Conservation (phyloP, 2,113 vertebrate genomes). For the Takifugu bimaculatus region DNA sequence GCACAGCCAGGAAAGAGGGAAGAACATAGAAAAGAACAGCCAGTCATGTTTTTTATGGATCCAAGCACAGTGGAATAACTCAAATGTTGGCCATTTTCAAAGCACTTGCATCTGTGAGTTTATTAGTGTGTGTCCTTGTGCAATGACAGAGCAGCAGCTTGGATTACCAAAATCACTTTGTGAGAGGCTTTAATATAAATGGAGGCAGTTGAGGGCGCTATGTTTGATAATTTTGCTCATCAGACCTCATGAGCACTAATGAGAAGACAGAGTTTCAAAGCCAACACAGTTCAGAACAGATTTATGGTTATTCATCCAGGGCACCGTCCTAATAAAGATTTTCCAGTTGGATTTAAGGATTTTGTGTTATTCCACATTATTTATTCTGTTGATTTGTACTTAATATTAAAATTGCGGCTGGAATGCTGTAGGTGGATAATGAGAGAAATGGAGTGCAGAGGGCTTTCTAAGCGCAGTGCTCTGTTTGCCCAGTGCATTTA, state of each 20-base stretch:
- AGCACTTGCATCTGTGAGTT: conserved; percentile 64
- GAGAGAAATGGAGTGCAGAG: conserved; percentile 65
- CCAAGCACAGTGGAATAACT: conserved; percentile 79
- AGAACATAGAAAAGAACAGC: conserved; percentile 65
- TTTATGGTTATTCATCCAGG: conserved; percentile 10
- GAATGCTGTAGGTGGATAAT: conserved; percentile 32
- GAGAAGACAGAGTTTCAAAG: conserved; percentile 1
- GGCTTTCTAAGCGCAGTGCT: conserved; percentile 58
- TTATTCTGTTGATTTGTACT: conserved; percentile 38
- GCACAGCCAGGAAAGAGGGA: conserved; percentile 78
- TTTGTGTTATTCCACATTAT: conserved; percentile 11
- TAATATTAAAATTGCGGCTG: conserved; percentile 59
- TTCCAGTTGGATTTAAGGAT: background rate
- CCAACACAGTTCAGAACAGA: conserved; percentile 4
- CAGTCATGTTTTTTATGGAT: conserved; percentile 83
- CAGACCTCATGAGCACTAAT: conserved; percentile 26
- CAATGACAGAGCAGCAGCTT: conserved; percentile 19
- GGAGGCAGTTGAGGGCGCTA: conserved; percentile 22
- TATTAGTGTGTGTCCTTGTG: conserved; percentile 4
- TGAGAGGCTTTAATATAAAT: conserved; percentile 21
- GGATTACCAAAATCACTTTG: conserved; percentile 36
- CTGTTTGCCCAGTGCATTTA: conserved; percentile 89
- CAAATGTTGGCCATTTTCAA: conserved; percentile 84
- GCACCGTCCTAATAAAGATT: background rate
- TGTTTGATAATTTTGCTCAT: conserved; percentile 18